Base-by-base conservation (phyloP, 2,888 invertebrate genomes). In the Drosophila multiciliata region DNA sequence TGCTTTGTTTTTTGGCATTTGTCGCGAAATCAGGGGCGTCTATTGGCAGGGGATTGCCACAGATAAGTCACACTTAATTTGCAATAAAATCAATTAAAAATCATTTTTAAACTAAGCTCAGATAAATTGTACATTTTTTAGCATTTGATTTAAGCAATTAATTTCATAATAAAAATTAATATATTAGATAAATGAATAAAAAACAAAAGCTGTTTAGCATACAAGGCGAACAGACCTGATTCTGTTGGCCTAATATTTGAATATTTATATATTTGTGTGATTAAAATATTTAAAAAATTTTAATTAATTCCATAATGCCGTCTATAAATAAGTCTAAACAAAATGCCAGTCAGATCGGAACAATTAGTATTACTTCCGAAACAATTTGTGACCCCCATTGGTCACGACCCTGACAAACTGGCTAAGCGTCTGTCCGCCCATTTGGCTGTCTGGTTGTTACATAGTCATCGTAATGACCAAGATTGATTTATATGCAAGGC, bases 401-500 rank as follows among this genome's bases (percentile, higher is more conserved):
- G 32, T 55, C 55, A 54, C 74, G 74, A 67, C 87, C 55, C 72
- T 87, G 80, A 55, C 55, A 26, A 54, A 17, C 20, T 58, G 20
- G 59, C 52, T 50, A 29, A 61, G 42, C 45, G 52, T 32, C 23
- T 49, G 36, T 48, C 36, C 35, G 67, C 1, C 12, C 20, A 12
- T 3, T 20, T 23, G 3, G 26, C 60, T 81, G 70, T 59, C 49
- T 20, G 54, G 17, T 15, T 58, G 48, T 73, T 83, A 84, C 86
- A 86, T 89, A 83, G 73, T 72, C 79, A 82, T 78, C 87, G 88
- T 71, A 78, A 60, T 80, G 78, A 80, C 83, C 90, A 90, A 90
- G 78, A 80, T 69, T 82, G 90, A 89, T 90, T 89, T 89, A 82
- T 90, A 90, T 83, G 89, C 90, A 89, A 87, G 90, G 89, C 84